Evolutionary conservation across 2,797 vertebrate genomes (phyloP), one percentile per base, ranked within the genome.

Genomic region (Champsocephalus gunnari): DNA sequence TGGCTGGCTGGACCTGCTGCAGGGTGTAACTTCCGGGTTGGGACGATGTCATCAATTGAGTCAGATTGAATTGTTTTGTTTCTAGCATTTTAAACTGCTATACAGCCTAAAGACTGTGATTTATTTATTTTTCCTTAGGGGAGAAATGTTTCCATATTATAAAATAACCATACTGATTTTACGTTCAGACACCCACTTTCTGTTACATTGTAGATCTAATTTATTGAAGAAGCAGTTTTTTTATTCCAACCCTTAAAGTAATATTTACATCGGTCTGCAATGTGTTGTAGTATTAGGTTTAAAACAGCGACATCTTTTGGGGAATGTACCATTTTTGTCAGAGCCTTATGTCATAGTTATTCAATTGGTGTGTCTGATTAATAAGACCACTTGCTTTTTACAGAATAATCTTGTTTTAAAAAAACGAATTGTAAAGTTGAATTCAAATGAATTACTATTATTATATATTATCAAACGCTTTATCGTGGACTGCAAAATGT

Each of bases 21-120:
- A 73, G 75, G 24, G 59, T 79, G 73, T 73, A 84, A 92, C 89
- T 94, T 95, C 94, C 94, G 93, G 92, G 84, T 90, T 85, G 80
- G 19, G 54, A 56, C 66, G 14, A 21, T 53, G 64, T 67, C 49
- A 64, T 56, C 7, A 54, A 16, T 41, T 61, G 6, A 43, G 17
- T 61, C 10, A 8, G 1, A 45, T 32, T 48, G 10, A 4, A 12
- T 28, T 70, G 45, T 60, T 81, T 77, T 64, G 2, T 48, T 6
- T 6, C 6, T 14, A 65, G 34, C 10, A 24, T 50, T 28, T 7
- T 38, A 38, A 19, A 21, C 5, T 12, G 1, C 34, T 38, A 43
- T 43, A 13, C 3, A 47, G 2, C 34, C 8, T 57, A 5, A 19
- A 38, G 48, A 17, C 48, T 8, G 14, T 2, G 19, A 65, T 3